phyloP scores from a whole-genome alignment of 2,888 invertebrate species.

The Spialia ferax region DNA sequence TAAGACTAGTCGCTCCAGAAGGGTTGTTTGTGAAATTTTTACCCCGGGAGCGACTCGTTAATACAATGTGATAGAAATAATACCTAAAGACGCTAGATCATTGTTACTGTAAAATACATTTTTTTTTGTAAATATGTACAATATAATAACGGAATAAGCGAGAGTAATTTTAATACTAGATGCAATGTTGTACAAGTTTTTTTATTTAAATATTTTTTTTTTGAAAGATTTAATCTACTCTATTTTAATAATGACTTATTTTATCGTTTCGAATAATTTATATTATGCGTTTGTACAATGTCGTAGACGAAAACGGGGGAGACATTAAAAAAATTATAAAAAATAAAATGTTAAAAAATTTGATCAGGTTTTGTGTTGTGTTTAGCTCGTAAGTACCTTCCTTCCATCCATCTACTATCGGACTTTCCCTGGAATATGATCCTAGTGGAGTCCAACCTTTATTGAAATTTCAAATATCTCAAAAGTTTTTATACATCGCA shows the following conservation, averaged over 20 bases:
- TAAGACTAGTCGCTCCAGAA: slow-evolving; percentile 50
- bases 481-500: background rate
- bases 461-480: slow-evolving; percentile 61
- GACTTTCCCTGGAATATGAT: slow-evolving; percentile 66
- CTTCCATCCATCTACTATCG: slow-evolving; percentile 68
- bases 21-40: slow-evolving; percentile 50
- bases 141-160: slow-evolving; percentile 79
- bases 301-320: slow-evolving; percentile 77
- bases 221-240: slow-evolving; percentile 83
- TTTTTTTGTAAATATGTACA: slow-evolving; percentile 82
- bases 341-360: slow-evolving; percentile 83
- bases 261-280: slow-evolving; percentile 86
- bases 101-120: slow-evolving; percentile 85
- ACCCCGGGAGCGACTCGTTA: slow-evolving; percentile 53
- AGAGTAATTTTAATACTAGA: slow-evolving; percentile 82
- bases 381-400: slow-evolving; percentile 60
- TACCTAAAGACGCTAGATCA: slow-evolving; percentile 86
- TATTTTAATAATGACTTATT: slow-evolving; percentile 85
- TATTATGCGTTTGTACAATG: slow-evolving; percentile 84
- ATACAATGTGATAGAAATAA: slow-evolving; percentile 84
- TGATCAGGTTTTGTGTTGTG: slow-evolving; percentile 76
- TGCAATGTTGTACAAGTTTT: slow-evolving; percentile 84
- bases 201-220: slow-evolving; percentile 83
- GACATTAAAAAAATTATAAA: slow-evolving; percentile 84
- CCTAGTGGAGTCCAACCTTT: slow-evolving; percentile 64